A percentile compares a stretch with the other conserved stretches of the same genome.
These are phyloP conservation scores for Amphipyra tragopoginis DNA, from an alignment of 2,888 invertebrate species.

Conservation along the genomic window DNA sequence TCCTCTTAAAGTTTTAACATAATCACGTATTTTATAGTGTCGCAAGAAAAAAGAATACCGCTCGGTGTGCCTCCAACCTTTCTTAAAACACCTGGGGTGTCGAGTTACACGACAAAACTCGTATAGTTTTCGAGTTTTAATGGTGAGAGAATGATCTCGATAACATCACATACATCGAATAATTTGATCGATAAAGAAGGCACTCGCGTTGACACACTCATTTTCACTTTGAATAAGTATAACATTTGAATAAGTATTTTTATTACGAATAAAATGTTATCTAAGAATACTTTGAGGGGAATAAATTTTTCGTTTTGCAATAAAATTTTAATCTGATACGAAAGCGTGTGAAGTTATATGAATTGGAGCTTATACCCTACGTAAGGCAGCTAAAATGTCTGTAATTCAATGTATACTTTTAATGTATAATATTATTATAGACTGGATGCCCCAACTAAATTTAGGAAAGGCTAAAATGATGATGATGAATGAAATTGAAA, in stretches of 20 bases:
- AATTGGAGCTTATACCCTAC: constrained; percentile 1
- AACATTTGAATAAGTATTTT: constrained; percentile 58
- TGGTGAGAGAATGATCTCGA: constrained; percentile 77
- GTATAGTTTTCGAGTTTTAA: constrained; percentile 79
- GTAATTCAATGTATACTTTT: no score
- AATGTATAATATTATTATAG: no score
- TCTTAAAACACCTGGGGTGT: constrained; percentile 68
- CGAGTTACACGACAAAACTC: constrained; percentile 81
- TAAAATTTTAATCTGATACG: constrained; percentile 44
- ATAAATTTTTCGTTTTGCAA: constrained; percentile 40
- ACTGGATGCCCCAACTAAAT: no score
- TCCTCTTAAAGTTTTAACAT: no score
- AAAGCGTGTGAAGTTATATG: constrained; percentile 45
- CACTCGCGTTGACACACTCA: constrained; percentile 53
- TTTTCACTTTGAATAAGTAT: constrained; percentile 40
- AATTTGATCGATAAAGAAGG: constrained; percentile 71
- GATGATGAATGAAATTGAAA: no score
- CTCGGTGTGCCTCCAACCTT: constrained; percentile 59
- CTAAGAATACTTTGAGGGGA: constrained; percentile 25
- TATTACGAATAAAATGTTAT: constrained; percentile 44
- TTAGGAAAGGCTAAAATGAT: no score
- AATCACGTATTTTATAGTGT: no score
- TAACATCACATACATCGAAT: constrained; percentile 74
- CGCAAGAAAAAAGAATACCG: background rate
- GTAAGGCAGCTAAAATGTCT: background rate